Evolutionary conservation across 1,140 invertebrate species (phyloP).

Genomic region (Papilio glaucus): DNA sequence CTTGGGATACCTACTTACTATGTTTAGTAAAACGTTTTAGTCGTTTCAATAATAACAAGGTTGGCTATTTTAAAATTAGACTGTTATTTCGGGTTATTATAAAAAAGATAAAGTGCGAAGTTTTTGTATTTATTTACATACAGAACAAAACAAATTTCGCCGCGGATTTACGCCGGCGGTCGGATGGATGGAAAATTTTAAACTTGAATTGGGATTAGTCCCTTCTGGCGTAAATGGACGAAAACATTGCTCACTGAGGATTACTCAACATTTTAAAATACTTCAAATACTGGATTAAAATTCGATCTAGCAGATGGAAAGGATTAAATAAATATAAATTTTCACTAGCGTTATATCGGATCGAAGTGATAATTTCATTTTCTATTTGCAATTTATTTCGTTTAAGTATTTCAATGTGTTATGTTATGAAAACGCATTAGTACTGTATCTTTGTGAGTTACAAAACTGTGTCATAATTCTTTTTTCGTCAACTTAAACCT

Average conservation of each 20-base stretch:
- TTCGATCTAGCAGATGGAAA: background rate
- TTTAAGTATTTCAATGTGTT: no score
- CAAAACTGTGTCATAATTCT: no score
- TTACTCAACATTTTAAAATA: constrained; percentile 14
- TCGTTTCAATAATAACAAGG: no score
- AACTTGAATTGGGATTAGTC: constrained; percentile 23
- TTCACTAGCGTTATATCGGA: background rate
- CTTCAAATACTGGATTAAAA: constrained; percentile 12
- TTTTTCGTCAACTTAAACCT: no score
- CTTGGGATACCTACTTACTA: no score
- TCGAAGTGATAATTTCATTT: no score
- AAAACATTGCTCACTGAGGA: background rate
- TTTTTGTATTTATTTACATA: constrained; percentile 22
- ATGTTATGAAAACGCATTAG: no score
- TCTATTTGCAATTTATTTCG: no score
- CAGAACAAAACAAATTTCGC: constrained; percentile 11
- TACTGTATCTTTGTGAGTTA: no score
- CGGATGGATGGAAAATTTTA: constrained; percentile 13
- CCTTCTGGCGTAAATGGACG: constrained; percentile 24
- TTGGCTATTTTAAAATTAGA: background rate
- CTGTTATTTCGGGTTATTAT: background rate
- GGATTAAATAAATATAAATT: background rate
- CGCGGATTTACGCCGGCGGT: constrained; percentile 2
- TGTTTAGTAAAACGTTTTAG: no score
- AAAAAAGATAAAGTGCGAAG: constrained; percentile 5